Conservation (phyloP, 2,113 vertebrate species). For the Pipra filicauda region DNA sequence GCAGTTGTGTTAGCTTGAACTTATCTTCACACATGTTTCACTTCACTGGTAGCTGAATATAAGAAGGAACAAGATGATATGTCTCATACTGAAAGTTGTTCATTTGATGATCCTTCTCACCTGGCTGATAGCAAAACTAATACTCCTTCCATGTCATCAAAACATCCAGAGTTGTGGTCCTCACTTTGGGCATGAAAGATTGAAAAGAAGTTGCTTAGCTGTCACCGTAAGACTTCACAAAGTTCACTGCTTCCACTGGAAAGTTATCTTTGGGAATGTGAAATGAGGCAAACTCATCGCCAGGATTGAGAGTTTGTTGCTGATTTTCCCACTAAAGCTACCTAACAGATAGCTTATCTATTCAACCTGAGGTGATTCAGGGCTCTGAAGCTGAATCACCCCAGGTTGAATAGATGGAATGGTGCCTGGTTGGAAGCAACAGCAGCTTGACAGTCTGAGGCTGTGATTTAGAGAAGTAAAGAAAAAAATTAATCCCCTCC, state of each 20-base stretch:
- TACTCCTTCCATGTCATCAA: not conserved
- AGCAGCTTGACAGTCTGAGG: not conserved
- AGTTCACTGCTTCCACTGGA: not conserved
- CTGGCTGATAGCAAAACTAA: not conserved
- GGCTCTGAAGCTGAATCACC: not conserved
- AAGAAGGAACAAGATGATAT: not conserved
- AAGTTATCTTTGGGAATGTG: not conserved
- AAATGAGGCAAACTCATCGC: not conserved
- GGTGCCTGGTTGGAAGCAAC: not conserved
- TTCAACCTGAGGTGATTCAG: too few relatives aligned
- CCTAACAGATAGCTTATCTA: not conserved
- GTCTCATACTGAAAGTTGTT: not conserved
- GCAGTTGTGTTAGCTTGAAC: not conserved
- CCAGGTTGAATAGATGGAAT: slow-evolving; percentile 4
- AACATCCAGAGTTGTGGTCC: not conserved
- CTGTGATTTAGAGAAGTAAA: slow-evolving; percentile 38
- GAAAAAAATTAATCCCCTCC: not conserved
- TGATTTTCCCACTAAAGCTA: not conserved
- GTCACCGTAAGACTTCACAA: not conserved
- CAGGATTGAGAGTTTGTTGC: not conserved
- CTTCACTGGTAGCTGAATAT: not conserved
- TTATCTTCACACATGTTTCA: not conserved
- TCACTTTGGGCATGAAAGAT: not conserved
- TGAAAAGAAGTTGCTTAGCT: not conserved
- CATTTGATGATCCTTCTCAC: not conserved